Evolutionary conservation across 1,140 invertebrate species (phyloP).

Genomic region (Lucilia sericata): DNA sequence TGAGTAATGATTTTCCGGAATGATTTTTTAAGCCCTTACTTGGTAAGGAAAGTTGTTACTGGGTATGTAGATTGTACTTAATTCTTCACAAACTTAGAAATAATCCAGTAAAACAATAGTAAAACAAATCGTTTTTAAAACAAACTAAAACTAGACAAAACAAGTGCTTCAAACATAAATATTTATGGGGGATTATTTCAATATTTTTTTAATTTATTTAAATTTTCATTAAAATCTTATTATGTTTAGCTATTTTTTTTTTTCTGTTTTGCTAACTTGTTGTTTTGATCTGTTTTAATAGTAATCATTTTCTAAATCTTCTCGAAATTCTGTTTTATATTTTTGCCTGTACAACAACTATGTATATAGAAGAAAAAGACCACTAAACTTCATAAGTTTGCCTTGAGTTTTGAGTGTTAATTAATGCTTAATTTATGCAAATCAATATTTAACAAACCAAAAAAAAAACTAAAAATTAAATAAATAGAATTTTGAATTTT

Average conservation of each 20-base stretch:
- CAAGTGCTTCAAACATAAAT: not conserved
- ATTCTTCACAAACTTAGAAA: no score
- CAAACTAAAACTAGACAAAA: not conserved
- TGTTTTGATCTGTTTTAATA: not conserved
- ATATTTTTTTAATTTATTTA: not conserved
- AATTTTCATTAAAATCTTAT: not conserved
- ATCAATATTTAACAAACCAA: not conserved
- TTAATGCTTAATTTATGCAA: conserved; percentile 11
- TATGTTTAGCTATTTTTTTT: not conserved
- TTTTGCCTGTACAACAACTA: no score
- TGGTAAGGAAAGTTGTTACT: no score
- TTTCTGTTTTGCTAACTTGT: not conserved
- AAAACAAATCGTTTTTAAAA: not conserved
- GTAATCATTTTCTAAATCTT: not conserved
- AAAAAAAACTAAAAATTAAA: not conserved
- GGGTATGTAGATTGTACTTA: no score
- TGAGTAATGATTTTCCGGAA: no score
- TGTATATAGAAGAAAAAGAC: not conserved
- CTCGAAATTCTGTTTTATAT: no score
- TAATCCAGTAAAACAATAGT: not conserved
- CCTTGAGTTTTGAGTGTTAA: conserved; percentile 10
- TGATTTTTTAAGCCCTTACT: no score
- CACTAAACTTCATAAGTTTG: not conserved
- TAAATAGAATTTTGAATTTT: conserved; percentile 1
- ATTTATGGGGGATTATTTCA: not conserved